Percentiles rank a stretch among this genome's conserved stretches.
These are phyloP conservation scores for Aphelenchoides bicaudatus DNA, from an alignment of 2,888 invertebrate genomes.

Conservation along the genomic window DNA sequence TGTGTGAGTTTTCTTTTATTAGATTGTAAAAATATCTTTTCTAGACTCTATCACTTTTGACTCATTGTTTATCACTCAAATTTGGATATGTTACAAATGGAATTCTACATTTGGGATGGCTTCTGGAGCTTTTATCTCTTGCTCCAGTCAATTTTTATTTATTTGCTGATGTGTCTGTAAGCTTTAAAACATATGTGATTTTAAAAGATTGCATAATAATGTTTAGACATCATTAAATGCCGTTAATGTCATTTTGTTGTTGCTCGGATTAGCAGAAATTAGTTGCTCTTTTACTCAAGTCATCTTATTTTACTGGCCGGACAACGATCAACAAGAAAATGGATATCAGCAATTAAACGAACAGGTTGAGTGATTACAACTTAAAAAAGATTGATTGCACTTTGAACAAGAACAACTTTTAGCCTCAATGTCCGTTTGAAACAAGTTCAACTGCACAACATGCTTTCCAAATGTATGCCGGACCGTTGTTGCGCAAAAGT, in stretches of 20 bases:
- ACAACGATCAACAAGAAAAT: background rate
- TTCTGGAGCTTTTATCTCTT: background rate
- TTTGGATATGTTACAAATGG: background rate
- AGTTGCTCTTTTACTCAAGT: background rate
- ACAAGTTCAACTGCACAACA: background rate
- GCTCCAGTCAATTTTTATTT: background rate
- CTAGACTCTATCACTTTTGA: background rate
- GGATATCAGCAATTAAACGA: too few species aligned
- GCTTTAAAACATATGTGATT: background rate
- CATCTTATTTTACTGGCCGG: background rate
- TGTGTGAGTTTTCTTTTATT: background rate
- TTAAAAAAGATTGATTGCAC: background rate
- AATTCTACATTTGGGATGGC: conserved; percentile 1
- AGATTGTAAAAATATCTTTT: background rate
- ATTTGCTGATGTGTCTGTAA: background rate
- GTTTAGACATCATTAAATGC: background rate
- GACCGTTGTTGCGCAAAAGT: background rate
- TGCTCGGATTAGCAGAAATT: background rate
- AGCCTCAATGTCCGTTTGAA: conserved; percentile 7
- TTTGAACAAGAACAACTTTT: background rate
- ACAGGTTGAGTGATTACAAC: conserved; percentile 2
- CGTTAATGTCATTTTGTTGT: background rate
- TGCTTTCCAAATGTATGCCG: background rate
- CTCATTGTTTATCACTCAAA: background rate
- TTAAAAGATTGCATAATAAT: background rate